Base-by-base conservation (phyloP, 2,113 vertebrate genomes). In the Cynoglossus semilaevis region DNA sequence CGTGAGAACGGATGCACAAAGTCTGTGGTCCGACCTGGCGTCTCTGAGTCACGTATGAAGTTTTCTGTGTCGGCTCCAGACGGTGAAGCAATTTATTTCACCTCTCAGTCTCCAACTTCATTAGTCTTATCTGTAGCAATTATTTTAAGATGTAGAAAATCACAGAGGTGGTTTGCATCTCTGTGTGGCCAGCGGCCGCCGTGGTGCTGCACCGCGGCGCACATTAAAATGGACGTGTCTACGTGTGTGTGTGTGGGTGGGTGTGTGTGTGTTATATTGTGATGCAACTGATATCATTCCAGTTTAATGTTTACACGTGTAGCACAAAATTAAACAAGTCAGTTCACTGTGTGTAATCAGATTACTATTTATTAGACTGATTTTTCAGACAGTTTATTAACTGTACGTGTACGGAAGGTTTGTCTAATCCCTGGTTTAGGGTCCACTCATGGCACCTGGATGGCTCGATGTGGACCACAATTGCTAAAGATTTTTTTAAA, bases 51-150 rank as follows among this genome's bases (percentile, higher is more conserved):
- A 48, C 15, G 53, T 66, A 54, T 48, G 51, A 12, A 41, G 48
- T 63, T 53, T 17, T 44, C 36, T 49, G 51, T 42, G 53, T 67
- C 49, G 15, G 6, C 6, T 70, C 41, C 45, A 41, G 63, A 40
- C n/a, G n/a, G 60, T 48, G 70, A 82, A 80, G 29, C 63, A 29
- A 60, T 72, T 72, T 63, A 76, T 60, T 82, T 76, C 58, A 35
- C 46, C 51, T 63, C n/a, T 64, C 43, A 29, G 67, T 49, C 51
- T 45, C 59, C 47, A 77, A 38, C 79, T 67, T 74, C 66, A 75
- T 84, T 71, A 70, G 68, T 47, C 37, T 74, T 64, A 76, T 74
- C 76, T 40, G 18, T 48, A 18, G 37, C 37, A 42, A 63, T 41
- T 67, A 67, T 69, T 74, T 69, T 35, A 63, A 79, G 68, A 73